phyloP scores from a whole-genome alignment of 1,140 invertebrate genomes.

The Drosophila orena region DNA sequence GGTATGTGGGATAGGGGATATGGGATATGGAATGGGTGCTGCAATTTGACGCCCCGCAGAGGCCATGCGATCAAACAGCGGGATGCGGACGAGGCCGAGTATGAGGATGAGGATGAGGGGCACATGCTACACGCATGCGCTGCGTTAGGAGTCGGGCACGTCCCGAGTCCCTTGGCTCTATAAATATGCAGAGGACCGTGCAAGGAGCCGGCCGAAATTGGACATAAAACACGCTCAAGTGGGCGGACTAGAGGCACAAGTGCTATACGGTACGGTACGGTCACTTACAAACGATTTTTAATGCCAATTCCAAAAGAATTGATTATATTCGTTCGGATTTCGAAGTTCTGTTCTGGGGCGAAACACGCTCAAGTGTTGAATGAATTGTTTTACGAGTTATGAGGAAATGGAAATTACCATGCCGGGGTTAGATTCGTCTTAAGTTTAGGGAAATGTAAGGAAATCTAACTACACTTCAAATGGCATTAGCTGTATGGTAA shows the following conservation, averaged over 20 bases:
- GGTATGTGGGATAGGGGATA: conserved; percentile 1
- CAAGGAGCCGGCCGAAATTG: conserved; percentile 74
- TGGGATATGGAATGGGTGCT: conserved; percentile 26
- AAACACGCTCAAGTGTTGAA: conserved; percentile 49
- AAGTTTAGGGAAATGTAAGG: conserved; percentile 7
- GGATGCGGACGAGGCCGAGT: conserved; percentile 12
- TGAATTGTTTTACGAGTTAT: conserved; percentile 82
- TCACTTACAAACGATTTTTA: conserved; percentile 77
- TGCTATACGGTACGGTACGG: conserved; percentile 77
- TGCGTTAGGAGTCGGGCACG: conserved; percentile 56
- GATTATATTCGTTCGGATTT: conserved; percentile 53
- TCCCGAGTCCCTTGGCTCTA: conserved; percentile 63
- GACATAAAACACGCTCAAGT: conserved; percentile 83
- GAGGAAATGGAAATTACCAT: conserved; percentile 58
- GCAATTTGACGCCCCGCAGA: conserved; percentile 69
- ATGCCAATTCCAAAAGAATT: conserved; percentile 80
- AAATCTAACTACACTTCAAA: conserved; percentile 1
- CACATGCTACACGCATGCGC: conserved; percentile 83
- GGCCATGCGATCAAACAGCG: conserved; percentile 51
- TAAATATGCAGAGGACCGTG: conserved; percentile 75
- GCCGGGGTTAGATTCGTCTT: conserved; percentile 5
- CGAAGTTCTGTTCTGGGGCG: conserved; percentile 24
- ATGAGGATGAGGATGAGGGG: conserved; percentile 30
- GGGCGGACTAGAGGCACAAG: conserved; percentile 64
- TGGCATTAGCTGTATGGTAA: neutral